Evolutionary conservation across 2,113 vertebrate genomes (phyloP).

Genomic region (Vombatus ursinus): DNA sequence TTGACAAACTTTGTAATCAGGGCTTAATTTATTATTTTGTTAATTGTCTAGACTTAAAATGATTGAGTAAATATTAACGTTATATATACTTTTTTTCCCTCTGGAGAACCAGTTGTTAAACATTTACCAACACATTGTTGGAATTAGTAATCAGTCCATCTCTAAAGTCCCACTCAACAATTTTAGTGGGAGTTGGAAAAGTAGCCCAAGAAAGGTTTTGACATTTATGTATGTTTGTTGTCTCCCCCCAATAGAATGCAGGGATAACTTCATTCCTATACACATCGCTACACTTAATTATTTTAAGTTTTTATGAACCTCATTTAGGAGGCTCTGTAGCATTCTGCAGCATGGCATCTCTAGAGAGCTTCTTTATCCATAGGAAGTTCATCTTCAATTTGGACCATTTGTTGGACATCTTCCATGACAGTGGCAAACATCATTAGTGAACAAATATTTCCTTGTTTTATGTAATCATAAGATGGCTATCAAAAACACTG

Average conservation of each 20-base stretch:
- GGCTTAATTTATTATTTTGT: background rate
- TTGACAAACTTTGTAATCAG: background rate
- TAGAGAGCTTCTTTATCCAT: background rate
- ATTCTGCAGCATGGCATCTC: background rate
- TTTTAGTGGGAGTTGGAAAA: background rate
- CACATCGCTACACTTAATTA: background rate
- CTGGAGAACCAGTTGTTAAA: background rate
- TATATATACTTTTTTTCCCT: background rate
- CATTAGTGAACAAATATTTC: background rate
- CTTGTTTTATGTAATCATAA: background rate
- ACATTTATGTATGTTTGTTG: background rate
- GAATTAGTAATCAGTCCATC: too few species aligned
- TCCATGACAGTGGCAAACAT: background rate
- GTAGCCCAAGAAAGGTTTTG: background rate
- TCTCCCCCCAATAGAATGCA: background rate
- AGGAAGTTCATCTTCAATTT: background rate
- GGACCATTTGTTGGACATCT: background rate
- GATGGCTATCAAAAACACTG: background rate
- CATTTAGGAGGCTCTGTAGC: background rate
- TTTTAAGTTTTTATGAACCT: background rate
- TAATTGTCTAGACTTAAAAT: background rate
- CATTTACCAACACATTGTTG: background rate
- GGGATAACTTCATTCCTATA: background rate
- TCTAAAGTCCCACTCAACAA: background rate
- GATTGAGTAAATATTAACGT: background rate